Evolutionary conservation across 1,140 invertebrate genomes (phyloP), one percentile per base, ranked within the genome.

Genomic region (Diabrotica undecimpunctata): DNA sequence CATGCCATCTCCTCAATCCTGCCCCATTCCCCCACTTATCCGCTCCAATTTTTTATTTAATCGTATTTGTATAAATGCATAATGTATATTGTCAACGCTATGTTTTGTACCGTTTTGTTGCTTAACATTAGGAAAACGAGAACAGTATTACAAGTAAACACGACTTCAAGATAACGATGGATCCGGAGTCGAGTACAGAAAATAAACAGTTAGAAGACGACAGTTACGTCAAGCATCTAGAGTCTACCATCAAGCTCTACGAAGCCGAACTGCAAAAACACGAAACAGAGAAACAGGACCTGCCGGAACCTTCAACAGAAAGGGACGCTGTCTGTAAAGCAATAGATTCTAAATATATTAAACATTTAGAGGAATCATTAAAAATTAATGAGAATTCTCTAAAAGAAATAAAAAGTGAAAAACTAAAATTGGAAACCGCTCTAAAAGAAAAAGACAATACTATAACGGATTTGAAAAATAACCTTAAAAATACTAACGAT

Each of bases 11-110:
- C 41, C 56, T 25, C 57, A 74, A 71, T 72, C 57, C 66, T 70
- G 75, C 75, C 73, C 74, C 73, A 73, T 74, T 75, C 74, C 65
- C 73, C 54, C 58, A 64, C 62, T 54, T 62, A 62, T 62, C 61
- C 52, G 61, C 68, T 69, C 67, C 64, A 68, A 53, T 39, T 66
- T 59, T 25, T 69, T 66, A 25, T 39, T 56, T 69, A 6, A 46
- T 64, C 46, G 50, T 58, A 4, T 46, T 46, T 46, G 41, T 46
- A 46, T 46, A 46, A 46, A 57, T 57, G 46, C n/a, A 64, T 62
- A 25, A 53, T 25, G 61, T 54, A 52, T 6, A 10, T 54, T 13
- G 46, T 54, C 38, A 36, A 50, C n/a, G 62, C 54, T 51, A 64
- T 57, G 54, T 66, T 66, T 62, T 62, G 51, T 62, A 54, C 36